phyloP scores from a whole-genome alignment of 2,888 invertebrate species.

The Bellardia bayeri region DNA sequence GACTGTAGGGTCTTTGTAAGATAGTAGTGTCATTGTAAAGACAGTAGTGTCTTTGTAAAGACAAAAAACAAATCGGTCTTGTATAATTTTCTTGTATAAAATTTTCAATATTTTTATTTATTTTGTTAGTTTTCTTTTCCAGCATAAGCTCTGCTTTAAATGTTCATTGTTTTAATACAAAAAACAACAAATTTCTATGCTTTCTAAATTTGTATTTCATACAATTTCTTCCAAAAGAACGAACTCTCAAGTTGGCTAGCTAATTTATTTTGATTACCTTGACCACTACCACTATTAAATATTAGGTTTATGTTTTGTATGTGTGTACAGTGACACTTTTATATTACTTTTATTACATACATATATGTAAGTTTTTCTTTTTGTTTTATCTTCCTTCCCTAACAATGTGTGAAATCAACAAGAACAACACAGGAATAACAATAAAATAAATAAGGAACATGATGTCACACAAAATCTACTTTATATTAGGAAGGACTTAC shows the following conservation, averaged over 20 bases:
- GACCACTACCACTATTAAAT: constrained; percentile 44
- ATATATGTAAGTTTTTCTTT: background rate
- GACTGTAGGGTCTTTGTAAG: too few relatives aligned
- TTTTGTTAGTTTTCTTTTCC: background rate
- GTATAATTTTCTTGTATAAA: too few relatives aligned
- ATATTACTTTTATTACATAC: background rate
- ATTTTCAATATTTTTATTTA: too few relatives aligned
- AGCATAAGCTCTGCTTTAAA: background rate
- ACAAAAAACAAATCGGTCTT: too few relatives aligned
- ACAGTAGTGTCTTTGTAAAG: too few relatives aligned
- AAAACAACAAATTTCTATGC: too few relatives aligned
- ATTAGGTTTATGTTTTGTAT: background rate
- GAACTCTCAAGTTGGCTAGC: constrained; percentile 28
- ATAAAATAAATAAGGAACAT: constrained; percentile 3
- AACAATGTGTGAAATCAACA: constrained; percentile 41
- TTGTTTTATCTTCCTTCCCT: background rate
- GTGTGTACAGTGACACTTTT: background rate
- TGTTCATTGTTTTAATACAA: background rate
- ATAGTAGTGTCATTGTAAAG: too few relatives aligned
- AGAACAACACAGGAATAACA: background rate
- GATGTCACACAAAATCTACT: constrained; percentile 39
- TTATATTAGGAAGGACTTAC: constrained; percentile 6
- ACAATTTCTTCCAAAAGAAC: constrained; percentile 12
- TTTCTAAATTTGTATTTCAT: constrained; percentile 20
- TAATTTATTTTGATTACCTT: constrained; percentile 61